These are phyloP conservation scores for Hippocampus guttulatus DNA, from an alignment of 2,113 vertebrate genomes.

Conservation along the genomic window DNA sequence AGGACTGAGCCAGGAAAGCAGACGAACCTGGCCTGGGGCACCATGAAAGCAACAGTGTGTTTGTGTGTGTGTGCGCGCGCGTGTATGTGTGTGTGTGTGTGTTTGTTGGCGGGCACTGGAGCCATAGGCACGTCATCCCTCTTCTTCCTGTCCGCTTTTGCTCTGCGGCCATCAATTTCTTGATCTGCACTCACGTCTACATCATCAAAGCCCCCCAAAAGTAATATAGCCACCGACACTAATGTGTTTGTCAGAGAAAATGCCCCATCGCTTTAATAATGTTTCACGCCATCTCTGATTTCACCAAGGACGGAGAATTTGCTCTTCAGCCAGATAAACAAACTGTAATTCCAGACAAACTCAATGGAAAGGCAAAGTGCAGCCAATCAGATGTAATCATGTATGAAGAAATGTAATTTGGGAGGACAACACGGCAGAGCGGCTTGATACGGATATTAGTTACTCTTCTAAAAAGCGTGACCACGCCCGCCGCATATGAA, in stretches of 20 bases:
- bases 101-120: slow-evolving; percentile 12
- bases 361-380: slow-evolving; percentile 60
- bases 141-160: slow-evolving; percentile 39
- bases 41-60: slow-evolving; percentile 17
- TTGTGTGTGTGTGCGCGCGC: neutral
- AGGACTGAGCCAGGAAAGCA: slow-evolving; percentile 61
- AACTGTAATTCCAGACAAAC: slow-evolving; percentile 63
- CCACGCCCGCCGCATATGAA: slow-evolving; percentile 62
- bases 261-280: slow-evolving; percentile 63
- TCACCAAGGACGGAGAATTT: slow-evolving; percentile 51
- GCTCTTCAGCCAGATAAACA: slow-evolving; percentile 41
- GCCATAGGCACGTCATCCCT: slow-evolving; percentile 59
- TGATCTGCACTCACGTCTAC: slow-evolving; percentile 37
- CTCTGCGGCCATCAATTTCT: slow-evolving; percentile 48
- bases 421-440: slow-evolving; percentile 66
- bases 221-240: slow-evolving; percentile 48
- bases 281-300: slow-evolving; percentile 70
- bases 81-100: neutral
- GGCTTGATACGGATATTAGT: slow-evolving; percentile 63
- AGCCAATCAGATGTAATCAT: slow-evolving; percentile 72
- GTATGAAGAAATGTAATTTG: slow-evolving; percentile 72
- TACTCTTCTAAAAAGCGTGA: slow-evolving; percentile 66
- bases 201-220: slow-evolving; percentile 29
- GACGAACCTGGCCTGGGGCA: slow-evolving; percentile 60
- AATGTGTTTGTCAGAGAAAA: slow-evolving; percentile 61